Percentiles rank a stretch among this genome's conserved stretches.
phyloP scores from a whole-genome alignment of 2,113 vertebrate genomes.

The Pseudonaja textilis region DNA sequence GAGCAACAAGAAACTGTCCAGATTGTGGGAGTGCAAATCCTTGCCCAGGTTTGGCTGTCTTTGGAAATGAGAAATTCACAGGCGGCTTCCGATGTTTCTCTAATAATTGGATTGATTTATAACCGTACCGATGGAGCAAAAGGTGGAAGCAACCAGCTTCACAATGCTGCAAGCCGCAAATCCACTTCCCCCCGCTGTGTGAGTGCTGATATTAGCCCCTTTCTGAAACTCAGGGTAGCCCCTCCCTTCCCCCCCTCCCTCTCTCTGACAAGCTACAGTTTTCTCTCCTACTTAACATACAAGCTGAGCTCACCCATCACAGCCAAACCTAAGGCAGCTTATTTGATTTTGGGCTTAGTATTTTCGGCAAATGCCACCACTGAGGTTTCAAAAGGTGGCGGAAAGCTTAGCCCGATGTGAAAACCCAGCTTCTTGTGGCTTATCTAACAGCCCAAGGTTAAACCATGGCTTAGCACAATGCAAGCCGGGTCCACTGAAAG shows the following conservation, averaged over 20 bases:
- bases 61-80: background rate
- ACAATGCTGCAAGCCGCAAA: background rate
- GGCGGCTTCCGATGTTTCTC: background rate
- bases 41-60: background rate
- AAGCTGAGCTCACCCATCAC: background rate
- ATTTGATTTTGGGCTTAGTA: background rate
- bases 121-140: background rate
- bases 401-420: background rate
- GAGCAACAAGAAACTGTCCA: background rate
- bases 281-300: background rate
- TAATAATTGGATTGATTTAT: background rate
- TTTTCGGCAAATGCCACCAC: background rate
- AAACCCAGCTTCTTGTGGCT: background rate
- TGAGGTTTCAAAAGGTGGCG: background rate
- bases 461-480: background rate
- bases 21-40: background rate
- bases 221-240: background rate
- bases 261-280: background rate
- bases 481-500: background rate
- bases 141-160: background rate
- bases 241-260: background rate
- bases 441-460: background rate
- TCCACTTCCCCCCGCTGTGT: background rate
- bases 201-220: background rate
- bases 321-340: background rate